These are phyloP conservation scores for Neolamprologus kungweensis DNA, from an alignment of 2,113 vertebrate genomes.

Conservation along the genomic window DNA sequence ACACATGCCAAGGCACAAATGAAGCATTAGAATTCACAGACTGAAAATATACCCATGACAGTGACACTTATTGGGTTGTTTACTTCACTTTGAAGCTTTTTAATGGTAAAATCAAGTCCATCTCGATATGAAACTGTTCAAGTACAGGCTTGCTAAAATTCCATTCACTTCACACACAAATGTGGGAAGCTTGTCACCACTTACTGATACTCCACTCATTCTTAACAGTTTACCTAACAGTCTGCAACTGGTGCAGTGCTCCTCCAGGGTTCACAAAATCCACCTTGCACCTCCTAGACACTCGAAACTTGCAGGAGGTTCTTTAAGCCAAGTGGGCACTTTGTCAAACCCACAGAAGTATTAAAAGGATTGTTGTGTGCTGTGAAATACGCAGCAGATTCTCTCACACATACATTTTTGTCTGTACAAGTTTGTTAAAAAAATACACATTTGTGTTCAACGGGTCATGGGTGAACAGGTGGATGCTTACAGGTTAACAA, in stretches of 20 bases:
- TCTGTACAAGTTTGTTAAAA: not conserved
- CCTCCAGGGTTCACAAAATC: not conserved
- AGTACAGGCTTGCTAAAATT: not conserved
- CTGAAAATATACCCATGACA: slow-evolving; percentile 10
- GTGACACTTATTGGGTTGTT: not conserved
- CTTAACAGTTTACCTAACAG: not conserved
- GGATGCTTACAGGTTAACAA: not conserved
- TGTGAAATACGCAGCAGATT: not conserved
- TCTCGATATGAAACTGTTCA: not conserved
- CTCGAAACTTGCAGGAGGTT: not conserved
- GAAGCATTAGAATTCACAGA: not conserved
- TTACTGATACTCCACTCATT: not conserved
- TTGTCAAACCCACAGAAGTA: not conserved
- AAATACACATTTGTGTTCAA: not conserved
- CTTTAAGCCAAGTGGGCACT: not conserved
- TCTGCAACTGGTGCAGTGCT: not conserved
- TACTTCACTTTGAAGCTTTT: slow-evolving; percentile 20
- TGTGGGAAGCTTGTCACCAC: not conserved
- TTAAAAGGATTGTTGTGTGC: not conserved
- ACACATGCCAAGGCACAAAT: not conserved
- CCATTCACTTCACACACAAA: not conserved
- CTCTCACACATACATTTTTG: not conserved
- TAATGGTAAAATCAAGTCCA: slow-evolving; percentile 1
- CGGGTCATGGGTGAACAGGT: not conserved
- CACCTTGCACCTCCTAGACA: not conserved